Percentiles rank a stretch among this genome's conserved stretches.
phyloP scores from a whole-genome alignment of 2,797 vertebrate species.

The Lycodopsis pacificus region DNA sequence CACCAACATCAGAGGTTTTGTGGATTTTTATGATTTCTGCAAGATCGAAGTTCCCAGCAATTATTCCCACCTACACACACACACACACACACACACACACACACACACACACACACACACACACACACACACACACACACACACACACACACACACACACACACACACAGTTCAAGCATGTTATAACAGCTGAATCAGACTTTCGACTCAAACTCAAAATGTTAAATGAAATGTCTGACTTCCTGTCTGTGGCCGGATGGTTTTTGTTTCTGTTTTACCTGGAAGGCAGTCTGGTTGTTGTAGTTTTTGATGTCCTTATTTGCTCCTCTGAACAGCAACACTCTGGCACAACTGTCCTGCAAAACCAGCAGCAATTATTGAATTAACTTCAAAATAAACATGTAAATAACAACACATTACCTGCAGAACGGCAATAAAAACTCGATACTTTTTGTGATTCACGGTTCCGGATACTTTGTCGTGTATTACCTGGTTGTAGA shows the following conservation, averaged over 20 bases:
- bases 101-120: constrained; percentile 31
- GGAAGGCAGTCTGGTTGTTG: constrained; percentile 98
- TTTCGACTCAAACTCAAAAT: too few species aligned
- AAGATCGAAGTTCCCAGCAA: constrained; percentile 97
- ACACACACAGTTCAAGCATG: constrained; percentile 24
- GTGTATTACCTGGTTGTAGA: constrained; percentile 94
- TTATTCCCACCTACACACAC: constrained; percentile 91
- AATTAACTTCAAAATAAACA: background rate
- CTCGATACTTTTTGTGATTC: background rate
- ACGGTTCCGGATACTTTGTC: background rate
- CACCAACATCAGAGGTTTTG: constrained; percentile 96
- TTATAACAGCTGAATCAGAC: background rate
- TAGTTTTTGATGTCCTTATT: constrained; percentile 98
- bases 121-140: constrained; percentile 36
- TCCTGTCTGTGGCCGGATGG: background rate
- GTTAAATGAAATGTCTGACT: too few species aligned
- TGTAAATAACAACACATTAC: background rate
- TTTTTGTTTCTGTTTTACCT: constrained; percentile 70
- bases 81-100: constrained; percentile 37
- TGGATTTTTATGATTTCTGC: constrained; percentile 99
- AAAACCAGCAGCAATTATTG: constrained; percentile 7
- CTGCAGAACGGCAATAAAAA: too few species aligned
- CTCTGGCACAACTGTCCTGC: constrained; percentile 96
- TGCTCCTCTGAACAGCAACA: constrained; percentile 95
- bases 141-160: constrained; percentile 28